Conservation (phyloP, 2,888 invertebrate species). For the Encarsia formosa region DNA sequence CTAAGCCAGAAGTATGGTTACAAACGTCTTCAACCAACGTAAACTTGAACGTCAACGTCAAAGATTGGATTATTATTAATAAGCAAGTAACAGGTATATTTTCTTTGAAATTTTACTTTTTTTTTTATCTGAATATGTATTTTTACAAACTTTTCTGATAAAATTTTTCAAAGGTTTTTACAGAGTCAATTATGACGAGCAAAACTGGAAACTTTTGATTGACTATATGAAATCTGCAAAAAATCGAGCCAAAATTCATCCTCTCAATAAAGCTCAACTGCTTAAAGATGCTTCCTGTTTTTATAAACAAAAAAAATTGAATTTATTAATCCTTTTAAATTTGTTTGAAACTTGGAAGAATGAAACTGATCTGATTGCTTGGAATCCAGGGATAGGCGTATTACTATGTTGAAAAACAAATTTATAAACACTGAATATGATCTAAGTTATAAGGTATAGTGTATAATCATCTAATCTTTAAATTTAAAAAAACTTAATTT, state of each 20-base stretch:
- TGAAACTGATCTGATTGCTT: conserved; percentile 78
- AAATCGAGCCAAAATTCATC: conserved; percentile 56
- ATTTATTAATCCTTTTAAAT: conserved; percentile 70
- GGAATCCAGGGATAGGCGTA: conserved; percentile 73
- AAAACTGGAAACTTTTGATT: conserved; percentile 70
- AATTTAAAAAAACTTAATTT: too few species aligned
- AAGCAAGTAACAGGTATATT: conserved; percentile 63
- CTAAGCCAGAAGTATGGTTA: conserved; percentile 56
- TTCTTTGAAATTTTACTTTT: too few species aligned
- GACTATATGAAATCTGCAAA: conserved; percentile 57
- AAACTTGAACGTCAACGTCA: conserved; percentile 34
- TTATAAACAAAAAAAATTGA: conserved; percentile 67
- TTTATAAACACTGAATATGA: conserved; percentile 15
- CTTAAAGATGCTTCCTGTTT: conserved; percentile 74
- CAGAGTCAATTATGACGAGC: conserved; percentile 72
- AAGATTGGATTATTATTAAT: conserved; percentile 62
- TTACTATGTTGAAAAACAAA: conserved; percentile 60
- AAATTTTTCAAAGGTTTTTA: too few species aligned
- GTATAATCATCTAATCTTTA: too few species aligned
- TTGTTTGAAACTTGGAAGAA: conserved; percentile 70
- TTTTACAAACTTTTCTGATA: too few species aligned
- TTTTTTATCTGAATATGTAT: too few species aligned
- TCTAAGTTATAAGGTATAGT: too few species aligned
- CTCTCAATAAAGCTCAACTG: conserved; percentile 74
- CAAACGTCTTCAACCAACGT: not conserved